phyloP scores from a whole-genome alignment of 1,140 invertebrate species.

The Cydia fagiglandana region DNA sequence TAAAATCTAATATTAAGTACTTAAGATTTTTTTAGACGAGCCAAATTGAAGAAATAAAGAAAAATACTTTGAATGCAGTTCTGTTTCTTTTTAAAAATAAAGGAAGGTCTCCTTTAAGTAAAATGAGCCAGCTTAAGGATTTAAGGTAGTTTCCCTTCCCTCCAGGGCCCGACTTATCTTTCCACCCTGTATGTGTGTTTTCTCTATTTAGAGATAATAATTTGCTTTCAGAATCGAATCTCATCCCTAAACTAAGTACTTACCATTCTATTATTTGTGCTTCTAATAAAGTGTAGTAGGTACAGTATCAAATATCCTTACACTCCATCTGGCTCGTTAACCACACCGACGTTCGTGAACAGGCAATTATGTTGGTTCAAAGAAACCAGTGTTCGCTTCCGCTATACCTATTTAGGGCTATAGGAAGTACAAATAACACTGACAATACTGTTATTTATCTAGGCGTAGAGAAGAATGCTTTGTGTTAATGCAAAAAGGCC shows the following conservation, averaged over 20 bases:
- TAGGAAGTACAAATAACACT: slow-evolving; percentile 35
- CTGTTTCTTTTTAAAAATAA: no score
- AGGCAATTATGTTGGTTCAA: slow-evolving; percentile 4
- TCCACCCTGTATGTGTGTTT: no score
- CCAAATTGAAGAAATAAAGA: no score
- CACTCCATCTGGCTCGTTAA: not conserved
- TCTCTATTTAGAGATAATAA: no score
- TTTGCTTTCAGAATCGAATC: not conserved
- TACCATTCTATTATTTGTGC: slow-evolving; percentile 21
- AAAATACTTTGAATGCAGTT: no score
- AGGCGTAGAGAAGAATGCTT: not conserved
- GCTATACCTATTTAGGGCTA: slow-evolving; percentile 44
- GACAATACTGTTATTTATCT: slow-evolving; percentile 10
- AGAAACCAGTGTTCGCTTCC: slow-evolving; percentile 40
- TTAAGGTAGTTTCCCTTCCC: no score
- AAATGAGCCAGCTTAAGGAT: no score
- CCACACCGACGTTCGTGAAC: slow-evolving; percentile 7
- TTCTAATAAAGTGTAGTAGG: not conserved
- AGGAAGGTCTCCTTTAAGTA: no score
- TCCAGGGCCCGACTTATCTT: no score
- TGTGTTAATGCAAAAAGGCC: slow-evolving; percentile 32
- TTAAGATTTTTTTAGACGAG: no score
- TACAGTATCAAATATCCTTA: not conserved
- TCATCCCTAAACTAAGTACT: slow-evolving; percentile 13
- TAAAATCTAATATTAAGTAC: no score